Conservation (phyloP, 2,113 vertebrate species). For the Nymphicus hollandicus region DNA sequence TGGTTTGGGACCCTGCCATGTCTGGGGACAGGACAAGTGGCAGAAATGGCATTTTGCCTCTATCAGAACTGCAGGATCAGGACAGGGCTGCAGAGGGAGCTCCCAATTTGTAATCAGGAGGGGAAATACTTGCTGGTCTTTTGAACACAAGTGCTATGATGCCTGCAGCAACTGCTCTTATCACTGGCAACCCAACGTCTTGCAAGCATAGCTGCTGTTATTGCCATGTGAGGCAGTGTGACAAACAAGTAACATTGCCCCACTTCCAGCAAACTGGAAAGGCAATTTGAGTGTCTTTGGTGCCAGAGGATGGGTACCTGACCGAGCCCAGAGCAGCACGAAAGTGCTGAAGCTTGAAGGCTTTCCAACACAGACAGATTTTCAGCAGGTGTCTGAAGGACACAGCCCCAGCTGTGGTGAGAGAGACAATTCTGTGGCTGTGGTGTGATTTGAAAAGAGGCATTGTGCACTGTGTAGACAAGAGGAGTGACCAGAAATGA, state of each 20-base stretch:
- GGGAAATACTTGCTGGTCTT: background rate
- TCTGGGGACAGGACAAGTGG: background rate
- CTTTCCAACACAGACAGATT: background rate
- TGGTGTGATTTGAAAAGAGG: background rate
- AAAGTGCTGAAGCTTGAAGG: background rate
- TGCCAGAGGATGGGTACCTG: background rate
- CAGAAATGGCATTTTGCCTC: background rate
- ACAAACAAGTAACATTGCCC: background rate
- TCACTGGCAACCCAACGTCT: background rate
- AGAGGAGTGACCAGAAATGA: background rate
- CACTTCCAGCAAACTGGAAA: background rate
- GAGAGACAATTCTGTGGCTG: background rate
- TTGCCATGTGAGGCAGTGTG: background rate
- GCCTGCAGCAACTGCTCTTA: background rate
- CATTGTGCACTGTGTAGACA: background rate
- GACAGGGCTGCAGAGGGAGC: slow-evolving; percentile 53
- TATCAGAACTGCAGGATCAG: background rate
- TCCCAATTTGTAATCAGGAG: slow-evolving; percentile 20
- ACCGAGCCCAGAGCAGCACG: background rate
- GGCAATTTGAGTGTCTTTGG: background rate
- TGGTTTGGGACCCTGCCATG: background rate
- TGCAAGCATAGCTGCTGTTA: background rate
- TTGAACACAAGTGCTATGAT: background rate
- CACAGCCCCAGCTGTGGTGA: background rate
- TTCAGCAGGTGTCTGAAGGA: background rate